Evolutionary conservation across 2,113 vertebrate species (phyloP), one percentile per base, ranked within the genome.

Genomic region (Hippocampus abdominalis): DNA sequence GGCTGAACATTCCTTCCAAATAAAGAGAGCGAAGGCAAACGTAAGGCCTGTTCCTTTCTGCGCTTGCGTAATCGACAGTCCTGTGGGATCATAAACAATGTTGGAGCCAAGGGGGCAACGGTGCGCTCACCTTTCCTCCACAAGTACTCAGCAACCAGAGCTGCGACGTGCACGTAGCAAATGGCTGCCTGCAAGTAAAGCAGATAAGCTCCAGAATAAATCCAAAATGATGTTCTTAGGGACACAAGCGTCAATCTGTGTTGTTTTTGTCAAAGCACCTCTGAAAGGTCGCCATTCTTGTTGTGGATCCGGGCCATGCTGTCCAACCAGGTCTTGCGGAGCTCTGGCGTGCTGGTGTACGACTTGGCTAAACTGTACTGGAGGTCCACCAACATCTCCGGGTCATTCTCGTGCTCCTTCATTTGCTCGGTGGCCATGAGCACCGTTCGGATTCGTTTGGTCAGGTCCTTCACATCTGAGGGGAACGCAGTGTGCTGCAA

Each of bases 381-480:
- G 53, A 99, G 94, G 89, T 99, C 97, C 78, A 98, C 97, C 71
- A 99, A 90, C 97, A 99, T 98, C 90, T 99, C 97, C 0, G 96
- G 96, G 82, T 99, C 97, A 4, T 94, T 94, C 83, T 98, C 97
- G 0, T 99, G 97, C 76, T 99, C 97, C 89, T 99, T 99, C 97
- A 99, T 99, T 89, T 99, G 97, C 69, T 96, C 96, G 0, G 97
- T 99, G 86, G 97, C 97, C 97, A 99, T 99, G 72, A 99, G 92
- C 11, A 98, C 97, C 0, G 97, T 99, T 46, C 97, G 92, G 84
- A 99, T 99, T 40, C 97, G 92, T 79, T 98, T 99, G 15, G 95
- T 99, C 78, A 99, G 86, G 89, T 99, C 97, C 83, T 99, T 99
- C 40, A 98, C 97, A 0, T 98, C 96, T 0, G 95, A 96, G 0